phyloP scores from a whole-genome alignment of 2,113 vertebrate species.

The Ageneiosus marmoratus region DNA sequence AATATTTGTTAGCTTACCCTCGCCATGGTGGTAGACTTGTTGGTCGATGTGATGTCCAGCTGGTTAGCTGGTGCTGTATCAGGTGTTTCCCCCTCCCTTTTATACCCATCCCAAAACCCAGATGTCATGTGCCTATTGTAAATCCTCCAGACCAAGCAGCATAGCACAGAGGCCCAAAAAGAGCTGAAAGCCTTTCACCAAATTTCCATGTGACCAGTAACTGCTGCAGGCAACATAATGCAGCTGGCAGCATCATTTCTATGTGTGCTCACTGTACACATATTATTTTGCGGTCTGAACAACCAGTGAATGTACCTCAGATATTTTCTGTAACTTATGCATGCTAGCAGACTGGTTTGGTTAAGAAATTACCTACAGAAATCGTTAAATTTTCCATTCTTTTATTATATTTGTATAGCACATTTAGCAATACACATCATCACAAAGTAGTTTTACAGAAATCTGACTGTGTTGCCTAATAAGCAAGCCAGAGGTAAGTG shows the following conservation, averaged over 20 bases:
- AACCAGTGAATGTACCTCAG: not conserved
- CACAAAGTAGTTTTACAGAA: not conserved
- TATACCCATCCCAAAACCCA: slow-evolving; percentile 32
- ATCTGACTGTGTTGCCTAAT: too few species aligned
- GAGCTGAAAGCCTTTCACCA: slow-evolving; percentile 11
- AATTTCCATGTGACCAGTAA: slow-evolving; percentile 26
- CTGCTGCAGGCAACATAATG: slow-evolving; percentile 21
- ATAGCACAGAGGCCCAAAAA: slow-evolving; percentile 55
- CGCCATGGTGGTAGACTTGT: slow-evolving; percentile 15
- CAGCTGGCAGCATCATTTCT: slow-evolving; percentile 12
- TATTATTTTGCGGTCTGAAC: not conserved
- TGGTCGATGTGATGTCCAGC: not conserved
- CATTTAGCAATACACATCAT: not conserved
- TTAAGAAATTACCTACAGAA: not conserved
- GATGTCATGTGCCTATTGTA: slow-evolving; percentile 64
- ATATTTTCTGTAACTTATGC: slow-evolving; percentile 4
- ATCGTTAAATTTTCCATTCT: not conserved
- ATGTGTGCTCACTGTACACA: not conserved
- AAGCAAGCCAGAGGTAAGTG: not conserved
- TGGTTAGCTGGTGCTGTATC: not conserved
- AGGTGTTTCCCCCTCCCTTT: slow-evolving; percentile 5
- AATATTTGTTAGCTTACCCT: slow-evolving; percentile 23
- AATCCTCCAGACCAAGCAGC: slow-evolving; percentile 69
- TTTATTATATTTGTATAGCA: not conserved
- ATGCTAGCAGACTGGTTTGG: slow-evolving; percentile 7